Conservation (phyloP, 2,797 vertebrate genomes). For the Ctenopoma kingsleyae region DNA sequence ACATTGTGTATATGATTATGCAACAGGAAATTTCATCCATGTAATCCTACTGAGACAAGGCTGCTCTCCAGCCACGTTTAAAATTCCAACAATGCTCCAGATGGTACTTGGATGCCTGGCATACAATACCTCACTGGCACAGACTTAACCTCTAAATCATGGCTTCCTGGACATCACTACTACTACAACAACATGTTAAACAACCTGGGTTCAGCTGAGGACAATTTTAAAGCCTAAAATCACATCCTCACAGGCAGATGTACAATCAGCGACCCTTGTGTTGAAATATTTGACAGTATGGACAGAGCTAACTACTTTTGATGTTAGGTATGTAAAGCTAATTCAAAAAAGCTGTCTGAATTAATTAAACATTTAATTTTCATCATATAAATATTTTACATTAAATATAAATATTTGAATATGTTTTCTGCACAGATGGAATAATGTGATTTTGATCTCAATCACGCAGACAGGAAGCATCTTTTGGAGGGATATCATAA, state of each 20-base stretch:
- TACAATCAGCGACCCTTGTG: not conserved
- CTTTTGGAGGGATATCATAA: too few species aligned
- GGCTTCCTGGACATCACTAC: slow-evolving; percentile 8
- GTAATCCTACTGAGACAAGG: slow-evolving; percentile 34
- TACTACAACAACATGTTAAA: slow-evolving; percentile 21
- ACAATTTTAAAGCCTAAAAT: not conserved
- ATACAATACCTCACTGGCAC: slow-evolving; percentile 11
- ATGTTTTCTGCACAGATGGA: too few species aligned
- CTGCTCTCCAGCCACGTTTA: slow-evolving; percentile 38
- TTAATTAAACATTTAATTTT: too few species aligned
- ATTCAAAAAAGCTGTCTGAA: too few species aligned
- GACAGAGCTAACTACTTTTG: too few species aligned
- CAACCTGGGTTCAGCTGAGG: not conserved
- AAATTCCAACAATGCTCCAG: slow-evolving; percentile 45
- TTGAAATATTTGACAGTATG: not conserved
- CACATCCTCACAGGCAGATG: not conserved
- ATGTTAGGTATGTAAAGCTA: too few species aligned
- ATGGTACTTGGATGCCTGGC: slow-evolving; percentile 29
- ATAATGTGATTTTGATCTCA: too few species aligned
- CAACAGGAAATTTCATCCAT: slow-evolving; percentile 31
- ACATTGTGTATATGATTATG: slow-evolving; percentile 41
- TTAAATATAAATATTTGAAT: too few species aligned
- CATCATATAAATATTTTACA: too few species aligned
- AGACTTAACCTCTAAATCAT: slow-evolving; percentile 24
- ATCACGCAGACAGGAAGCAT: too few species aligned